These are phyloP conservation scores for Protaetia brevitarsis DNA, from an alignment of 1,140 invertebrate genomes.

Conservation along the genomic window DNA sequence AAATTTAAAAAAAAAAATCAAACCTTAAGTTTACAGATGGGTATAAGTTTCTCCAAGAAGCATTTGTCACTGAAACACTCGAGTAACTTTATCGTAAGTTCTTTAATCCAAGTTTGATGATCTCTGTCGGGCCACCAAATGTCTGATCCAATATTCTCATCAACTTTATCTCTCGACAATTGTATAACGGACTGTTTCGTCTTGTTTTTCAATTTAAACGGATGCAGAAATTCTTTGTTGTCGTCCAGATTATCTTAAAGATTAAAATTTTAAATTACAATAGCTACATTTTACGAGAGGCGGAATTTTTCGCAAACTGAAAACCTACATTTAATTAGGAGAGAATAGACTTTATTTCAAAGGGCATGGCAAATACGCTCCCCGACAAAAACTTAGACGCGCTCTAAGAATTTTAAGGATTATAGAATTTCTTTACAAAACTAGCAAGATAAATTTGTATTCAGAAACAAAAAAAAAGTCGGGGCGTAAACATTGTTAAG, in stretches of 20 bases:
- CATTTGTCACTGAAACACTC: slow-evolving; percentile 49
- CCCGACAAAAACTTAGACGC: too few relatives aligned
- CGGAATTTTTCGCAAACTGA: background rate
- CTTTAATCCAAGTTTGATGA: slow-evolving; percentile 51
- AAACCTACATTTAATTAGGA: too few relatives aligned
- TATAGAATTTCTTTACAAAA: too few relatives aligned
- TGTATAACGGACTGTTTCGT: background rate
- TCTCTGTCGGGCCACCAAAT: slow-evolving; percentile 39
- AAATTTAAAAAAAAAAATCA: slow-evolving; percentile 23
- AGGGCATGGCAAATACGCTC: too few relatives aligned
- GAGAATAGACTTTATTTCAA: too few relatives aligned
- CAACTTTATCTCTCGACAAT: background rate
- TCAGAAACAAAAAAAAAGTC: too few relatives aligned
- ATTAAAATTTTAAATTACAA: background rate
- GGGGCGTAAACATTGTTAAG: too few relatives aligned
- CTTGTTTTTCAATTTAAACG: slow-evolving; percentile 19
- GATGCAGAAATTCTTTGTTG: slow-evolving; percentile 25
- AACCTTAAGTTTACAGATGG: slow-evolving; percentile 56
- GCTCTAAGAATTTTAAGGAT: too few relatives aligned
- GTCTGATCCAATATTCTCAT: slow-evolving; percentile 31
- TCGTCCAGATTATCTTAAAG: background rate
- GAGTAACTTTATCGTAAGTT: slow-evolving; percentile 49
- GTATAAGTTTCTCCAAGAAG: slow-evolving; percentile 51
- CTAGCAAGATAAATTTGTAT: too few relatives aligned
- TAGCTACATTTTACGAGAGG: background rate